These are phyloP conservation scores for Marmota flaviventris DNA, from an alignment of 2,113 vertebrate genomes.

Conservation along the genomic window DNA sequence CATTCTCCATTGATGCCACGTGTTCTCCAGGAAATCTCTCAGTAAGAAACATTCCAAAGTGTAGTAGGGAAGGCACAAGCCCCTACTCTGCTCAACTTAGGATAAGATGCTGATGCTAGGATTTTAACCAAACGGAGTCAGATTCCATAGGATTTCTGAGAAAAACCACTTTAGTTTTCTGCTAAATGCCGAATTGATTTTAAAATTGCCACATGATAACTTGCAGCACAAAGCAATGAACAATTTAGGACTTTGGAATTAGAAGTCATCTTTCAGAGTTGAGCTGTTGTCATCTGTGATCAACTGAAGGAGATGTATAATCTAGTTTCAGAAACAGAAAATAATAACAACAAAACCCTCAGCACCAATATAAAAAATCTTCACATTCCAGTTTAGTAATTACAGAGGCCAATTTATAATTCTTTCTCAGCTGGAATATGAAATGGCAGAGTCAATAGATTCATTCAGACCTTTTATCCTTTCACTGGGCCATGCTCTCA, in stretches of 20 bases:
- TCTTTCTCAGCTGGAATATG: constrained; percentile 75
- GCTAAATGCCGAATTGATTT: constrained; percentile 74
- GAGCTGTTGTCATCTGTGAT: constrained; percentile 60
- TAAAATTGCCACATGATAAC: constrained; percentile 69
- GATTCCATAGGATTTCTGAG: constrained; percentile 30
- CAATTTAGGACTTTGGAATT: constrained; percentile 57
- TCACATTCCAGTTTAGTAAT: constrained; percentile 52
- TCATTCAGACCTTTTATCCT: constrained; percentile 76
- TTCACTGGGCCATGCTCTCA: constrained; percentile 66
- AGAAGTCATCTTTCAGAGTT: constrained; percentile 48
- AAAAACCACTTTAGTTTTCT: constrained; percentile 65
- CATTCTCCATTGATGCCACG: background rate
- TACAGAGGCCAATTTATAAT: constrained; percentile 73
- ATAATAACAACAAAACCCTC: constrained; percentile 13
- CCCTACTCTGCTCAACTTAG: background rate
- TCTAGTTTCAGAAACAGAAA: constrained; percentile 65
- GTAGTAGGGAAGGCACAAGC: background rate
- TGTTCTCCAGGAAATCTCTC: background rate
- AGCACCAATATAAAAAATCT: constrained; percentile 42
- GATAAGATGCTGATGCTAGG: constrained; percentile 8
- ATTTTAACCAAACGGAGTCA: constrained; percentile 63
- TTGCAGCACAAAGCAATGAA: constrained; percentile 38
- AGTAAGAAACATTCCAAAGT: background rate
- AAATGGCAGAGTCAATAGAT: constrained; percentile 63
- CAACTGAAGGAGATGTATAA: constrained; percentile 29